Percentiles rank a stretch among this genome's conserved stretches.
phyloP scores from a whole-genome alignment of 2,888 invertebrate species.

The Drosophila imparisetae region DNA sequence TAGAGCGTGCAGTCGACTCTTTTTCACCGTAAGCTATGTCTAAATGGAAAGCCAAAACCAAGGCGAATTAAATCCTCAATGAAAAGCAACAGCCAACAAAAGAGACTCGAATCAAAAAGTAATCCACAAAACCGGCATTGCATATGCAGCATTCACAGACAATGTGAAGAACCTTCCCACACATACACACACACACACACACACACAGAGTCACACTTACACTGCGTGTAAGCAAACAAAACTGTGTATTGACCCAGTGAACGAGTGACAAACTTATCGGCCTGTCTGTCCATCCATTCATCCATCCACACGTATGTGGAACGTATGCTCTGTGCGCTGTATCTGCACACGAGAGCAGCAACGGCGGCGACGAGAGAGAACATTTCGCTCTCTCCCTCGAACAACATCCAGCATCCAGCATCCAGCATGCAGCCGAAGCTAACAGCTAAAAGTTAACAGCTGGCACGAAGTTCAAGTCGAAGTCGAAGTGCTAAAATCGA shows the following conservation, averaged over 20 bases:
- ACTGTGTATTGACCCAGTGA: slow-evolving; percentile 80
- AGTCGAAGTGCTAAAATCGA: not conserved
- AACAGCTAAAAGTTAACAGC: slow-evolving; percentile 20
- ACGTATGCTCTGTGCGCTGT: slow-evolving; percentile 50
- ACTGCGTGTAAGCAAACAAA: slow-evolving; percentile 44
- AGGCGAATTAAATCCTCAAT: slow-evolving; percentile 20
- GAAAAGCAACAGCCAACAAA: slow-evolving; percentile 17
- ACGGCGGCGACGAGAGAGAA: slow-evolving; percentile 7
- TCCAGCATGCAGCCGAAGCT: slow-evolving; percentile 55
- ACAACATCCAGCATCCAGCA: slow-evolving; percentile 45
- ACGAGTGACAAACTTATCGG: slow-evolving; percentile 62
- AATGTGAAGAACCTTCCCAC: slow-evolving; percentile 26
- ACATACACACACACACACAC: slow-evolving; percentile 14
- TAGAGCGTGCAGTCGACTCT: slow-evolving; percentile 27
- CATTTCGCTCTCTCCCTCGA: slow-evolving; percentile 2
- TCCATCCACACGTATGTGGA: slow-evolving; percentile 38
- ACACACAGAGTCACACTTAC: slow-evolving; percentile 1
- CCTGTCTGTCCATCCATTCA: not conserved
- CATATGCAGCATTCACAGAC: slow-evolving; percentile 59
- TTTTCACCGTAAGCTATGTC: slow-evolving; percentile 17
- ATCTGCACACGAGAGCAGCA: slow-evolving; percentile 55
- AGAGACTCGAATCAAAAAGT: slow-evolving; percentile 48
- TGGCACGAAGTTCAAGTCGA: slow-evolving; percentile 28
- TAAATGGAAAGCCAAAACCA: slow-evolving; percentile 29
- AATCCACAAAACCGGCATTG: slow-evolving; percentile 70